A percentile compares a stretch with the other conserved stretches of the same genome.
phyloP scores from a whole-genome alignment of 2,113 vertebrate species.

The Melierax canorus region DNA sequence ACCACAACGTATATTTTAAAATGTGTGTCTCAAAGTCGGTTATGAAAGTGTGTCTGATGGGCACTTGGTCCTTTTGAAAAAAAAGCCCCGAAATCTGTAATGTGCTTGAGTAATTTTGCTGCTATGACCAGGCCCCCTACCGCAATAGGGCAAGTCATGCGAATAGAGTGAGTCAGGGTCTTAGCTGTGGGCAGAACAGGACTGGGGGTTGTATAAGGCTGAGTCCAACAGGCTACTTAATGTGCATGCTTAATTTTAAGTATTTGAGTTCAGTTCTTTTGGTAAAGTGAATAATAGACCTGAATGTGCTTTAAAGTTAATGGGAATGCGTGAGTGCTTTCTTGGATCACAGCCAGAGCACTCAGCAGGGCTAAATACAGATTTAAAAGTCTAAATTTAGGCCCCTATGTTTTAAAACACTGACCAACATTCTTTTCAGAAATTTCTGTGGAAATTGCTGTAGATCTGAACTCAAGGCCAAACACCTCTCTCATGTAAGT shows the following conservation, averaged over 20 bases:
- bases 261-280: not conserved
- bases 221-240: not conserved
- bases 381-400: conserved; percentile 55
- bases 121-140: not conserved
- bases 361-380: conserved; percentile 18
- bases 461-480: conserved; percentile 11
- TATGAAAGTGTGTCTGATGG: not conserved
- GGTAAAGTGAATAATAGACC: conserved; percentile 27
- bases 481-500: not conserved
- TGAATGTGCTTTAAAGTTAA: conserved; percentile 37
- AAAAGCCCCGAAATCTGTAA: not conserved
- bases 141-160: fast-evolving
- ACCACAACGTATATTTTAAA: not conserved
- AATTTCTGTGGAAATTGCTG: conserved; percentile 24
- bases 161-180: not conserved
- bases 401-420: conserved; percentile 17
- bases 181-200: not conserved
- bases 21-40: not conserved
- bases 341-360: conserved; percentile 3
- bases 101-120: not conserved
- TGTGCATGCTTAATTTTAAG: not conserved
- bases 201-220: not conserved
- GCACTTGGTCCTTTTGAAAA: not conserved
- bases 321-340: conserved; percentile 29
- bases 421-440: conserved; percentile 18